Evolutionary conservation across 2,797 vertebrate genomes (phyloP).

Genomic region (Emydoidea blandingii): DNA sequence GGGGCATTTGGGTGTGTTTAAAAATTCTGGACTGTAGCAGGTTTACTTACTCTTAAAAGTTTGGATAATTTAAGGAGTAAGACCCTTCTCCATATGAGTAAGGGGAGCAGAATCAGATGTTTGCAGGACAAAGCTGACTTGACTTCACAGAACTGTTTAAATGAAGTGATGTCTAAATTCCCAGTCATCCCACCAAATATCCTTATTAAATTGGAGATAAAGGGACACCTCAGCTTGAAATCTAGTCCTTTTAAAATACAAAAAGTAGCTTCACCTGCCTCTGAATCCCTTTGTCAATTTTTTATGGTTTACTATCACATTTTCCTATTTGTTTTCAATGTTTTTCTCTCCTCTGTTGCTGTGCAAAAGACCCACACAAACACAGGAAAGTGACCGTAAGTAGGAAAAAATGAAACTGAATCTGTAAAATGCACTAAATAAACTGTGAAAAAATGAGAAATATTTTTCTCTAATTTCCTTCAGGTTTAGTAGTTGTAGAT

Average conservation of each 20-base stretch:
- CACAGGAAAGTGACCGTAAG: conserved; percentile 35
- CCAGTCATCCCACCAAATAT: accelerated
- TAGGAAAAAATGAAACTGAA: conserved; percentile 63
- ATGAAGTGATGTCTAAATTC: background rate
- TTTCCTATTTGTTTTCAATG: conserved; percentile 60
- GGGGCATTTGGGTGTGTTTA: background rate
- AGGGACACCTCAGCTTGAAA: background rate
- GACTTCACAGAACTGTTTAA: accelerated
- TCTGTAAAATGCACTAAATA: conserved; percentile 59
- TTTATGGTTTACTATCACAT: conserved; percentile 32
- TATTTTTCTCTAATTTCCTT: background rate
- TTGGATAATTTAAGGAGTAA: background rate
- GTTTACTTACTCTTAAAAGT: accelerated
- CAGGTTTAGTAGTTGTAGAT: conserved; percentile 39
- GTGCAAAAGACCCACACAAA: background rate
- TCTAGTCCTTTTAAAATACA: conserved; percentile 19
- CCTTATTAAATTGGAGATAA: background rate
- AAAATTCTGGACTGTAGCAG: background rate
- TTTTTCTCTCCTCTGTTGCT: conserved; percentile 48
- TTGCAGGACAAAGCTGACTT: background rate
- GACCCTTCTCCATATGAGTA: accelerated
- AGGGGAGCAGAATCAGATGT: background rate
- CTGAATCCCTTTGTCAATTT: conserved; percentile 46
- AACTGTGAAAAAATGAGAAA: conserved; percentile 22
- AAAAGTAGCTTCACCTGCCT: conserved; percentile 5